Evolutionary conservation across 2,888 invertebrate species (phyloP).

Genomic region (Chymomyza procnemis): DNA sequence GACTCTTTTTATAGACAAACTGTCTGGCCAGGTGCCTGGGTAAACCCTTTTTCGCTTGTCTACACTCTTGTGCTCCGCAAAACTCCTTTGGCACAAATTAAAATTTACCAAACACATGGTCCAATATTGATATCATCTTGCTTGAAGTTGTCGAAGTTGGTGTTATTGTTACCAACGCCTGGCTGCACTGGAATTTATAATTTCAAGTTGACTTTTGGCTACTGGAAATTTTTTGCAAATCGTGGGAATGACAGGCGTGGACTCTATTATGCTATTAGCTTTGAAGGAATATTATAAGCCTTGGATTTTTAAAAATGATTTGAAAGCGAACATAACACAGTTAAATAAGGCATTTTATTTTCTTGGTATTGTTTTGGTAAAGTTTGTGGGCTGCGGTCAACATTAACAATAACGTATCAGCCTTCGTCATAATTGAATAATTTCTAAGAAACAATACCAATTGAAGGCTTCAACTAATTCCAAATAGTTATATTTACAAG

Average conservation of each 20-base stretch:
- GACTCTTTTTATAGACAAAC: conserved; percentile 63
- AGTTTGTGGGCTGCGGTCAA: too few species aligned
- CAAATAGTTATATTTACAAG: too few species aligned
- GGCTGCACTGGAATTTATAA: not conserved
- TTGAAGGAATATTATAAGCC: not conserved
- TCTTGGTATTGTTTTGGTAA: too few species aligned
- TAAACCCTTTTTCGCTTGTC: not conserved
- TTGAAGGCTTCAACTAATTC: too few species aligned
- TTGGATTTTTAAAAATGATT: not conserved
- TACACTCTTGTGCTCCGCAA: not conserved
- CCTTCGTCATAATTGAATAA: too few species aligned
- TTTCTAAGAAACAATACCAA: too few species aligned
- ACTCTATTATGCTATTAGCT: not conserved
- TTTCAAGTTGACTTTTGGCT: not conserved
- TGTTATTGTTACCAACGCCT: not conserved
- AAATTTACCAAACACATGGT: conserved; percentile 13
- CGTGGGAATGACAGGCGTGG: not conserved
- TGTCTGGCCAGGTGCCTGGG: conserved; percentile 58
- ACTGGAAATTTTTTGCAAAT: not conserved
- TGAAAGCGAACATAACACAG: too few species aligned
- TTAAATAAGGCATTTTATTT: too few species aligned
- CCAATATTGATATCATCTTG: conserved; percentile 14
- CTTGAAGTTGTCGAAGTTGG: not conserved
- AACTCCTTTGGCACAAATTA: conserved; percentile 11
- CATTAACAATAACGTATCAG: too few species aligned